A percentile compares a stretch with the other conserved stretches of the same genome.
These are phyloP conservation scores for Rhodophaea formosa DNA, from an alignment of 2,888 invertebrate species.

Conservation along the genomic window DNA sequence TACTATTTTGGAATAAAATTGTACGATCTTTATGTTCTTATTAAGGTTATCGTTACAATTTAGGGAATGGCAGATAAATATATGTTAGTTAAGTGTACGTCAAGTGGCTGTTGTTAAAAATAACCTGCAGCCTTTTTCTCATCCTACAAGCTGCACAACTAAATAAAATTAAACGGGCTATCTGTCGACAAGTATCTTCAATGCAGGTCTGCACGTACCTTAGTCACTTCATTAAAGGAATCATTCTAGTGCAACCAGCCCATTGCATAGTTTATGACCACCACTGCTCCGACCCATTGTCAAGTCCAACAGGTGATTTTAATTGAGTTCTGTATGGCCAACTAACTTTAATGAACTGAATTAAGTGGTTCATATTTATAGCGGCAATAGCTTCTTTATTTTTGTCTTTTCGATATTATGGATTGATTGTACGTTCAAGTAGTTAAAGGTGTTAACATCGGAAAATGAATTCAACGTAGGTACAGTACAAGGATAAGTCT, in stretches of 20 bases:
- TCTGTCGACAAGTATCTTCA: conserved; percentile 6
- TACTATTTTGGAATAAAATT: too few relatives aligned
- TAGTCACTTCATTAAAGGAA: conserved; percentile 61
- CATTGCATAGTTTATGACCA: conserved; percentile 45
- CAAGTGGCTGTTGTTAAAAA: too few relatives aligned
- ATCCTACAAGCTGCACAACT: background rate
- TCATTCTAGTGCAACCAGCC: conserved; percentile 50
- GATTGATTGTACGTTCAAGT: background rate
- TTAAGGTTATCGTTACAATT: too few relatives aligned
- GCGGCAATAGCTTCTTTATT: conserved; percentile 11
- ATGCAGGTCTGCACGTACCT: conserved; percentile 25
- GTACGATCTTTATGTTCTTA: too few relatives aligned
- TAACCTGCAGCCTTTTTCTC: too few relatives aligned
- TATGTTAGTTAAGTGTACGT: too few relatives aligned
- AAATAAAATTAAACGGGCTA: conserved; percentile 31
- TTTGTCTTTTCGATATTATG: background rate
- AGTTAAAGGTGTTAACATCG: conserved; percentile 1
- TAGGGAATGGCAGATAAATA: too few relatives aligned
- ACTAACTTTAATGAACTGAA: conserved; percentile 33
- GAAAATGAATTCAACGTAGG: background rate
- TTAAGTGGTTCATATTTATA: conserved; percentile 36
- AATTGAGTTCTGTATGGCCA: conserved; percentile 50
- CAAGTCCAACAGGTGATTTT: conserved; percentile 52
- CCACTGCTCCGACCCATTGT: conserved; percentile 54
- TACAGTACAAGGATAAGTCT: background rate